Conservation (phyloP, 2,797 vertebrate species). For the Parotocinclus haroldoi region DNA sequence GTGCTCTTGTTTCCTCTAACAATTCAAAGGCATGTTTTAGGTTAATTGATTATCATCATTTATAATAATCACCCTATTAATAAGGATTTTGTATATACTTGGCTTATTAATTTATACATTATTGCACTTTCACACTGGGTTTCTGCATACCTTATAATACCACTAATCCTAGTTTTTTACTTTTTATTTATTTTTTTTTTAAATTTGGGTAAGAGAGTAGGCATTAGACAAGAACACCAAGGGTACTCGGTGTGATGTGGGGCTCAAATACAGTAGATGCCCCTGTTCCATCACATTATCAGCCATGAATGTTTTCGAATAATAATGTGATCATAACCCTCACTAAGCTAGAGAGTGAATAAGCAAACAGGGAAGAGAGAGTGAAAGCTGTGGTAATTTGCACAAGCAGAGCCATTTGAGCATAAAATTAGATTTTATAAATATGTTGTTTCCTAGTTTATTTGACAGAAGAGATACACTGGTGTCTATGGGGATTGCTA, state of each 20-base stretch:
- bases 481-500: conserved; percentile 70
- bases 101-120: no score
- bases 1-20: no score
- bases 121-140: no score
- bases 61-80: no score
- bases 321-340: conserved; percentile 74
- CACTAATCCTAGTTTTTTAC: no score
- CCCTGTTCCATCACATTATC: conserved; percentile 67
- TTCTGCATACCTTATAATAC: no score
- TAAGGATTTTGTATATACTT: no score
- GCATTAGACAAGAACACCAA: background rate
- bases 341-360: conserved; percentile 54
- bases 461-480: conserved; percentile 76
- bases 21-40: no score
- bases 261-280: conserved; percentile 23
- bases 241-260: conserved; percentile 18
- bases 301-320: conserved; percentile 72
- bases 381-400: conserved; percentile 74
- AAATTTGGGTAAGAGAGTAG: conserved; percentile 3
- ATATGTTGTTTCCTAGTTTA: conserved; percentile 82
- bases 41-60: no score
- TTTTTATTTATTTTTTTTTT: no score
- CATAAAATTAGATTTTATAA: conserved; percentile 88
- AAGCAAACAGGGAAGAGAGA: conserved; percentile 53
- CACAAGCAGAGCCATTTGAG: conserved; percentile 79